A percentile compares a stretch with the other conserved stretches of the same genome.
phyloP scores from a whole-genome alignment of 1,140 invertebrate species.

The Melitaea cinxia region DNA sequence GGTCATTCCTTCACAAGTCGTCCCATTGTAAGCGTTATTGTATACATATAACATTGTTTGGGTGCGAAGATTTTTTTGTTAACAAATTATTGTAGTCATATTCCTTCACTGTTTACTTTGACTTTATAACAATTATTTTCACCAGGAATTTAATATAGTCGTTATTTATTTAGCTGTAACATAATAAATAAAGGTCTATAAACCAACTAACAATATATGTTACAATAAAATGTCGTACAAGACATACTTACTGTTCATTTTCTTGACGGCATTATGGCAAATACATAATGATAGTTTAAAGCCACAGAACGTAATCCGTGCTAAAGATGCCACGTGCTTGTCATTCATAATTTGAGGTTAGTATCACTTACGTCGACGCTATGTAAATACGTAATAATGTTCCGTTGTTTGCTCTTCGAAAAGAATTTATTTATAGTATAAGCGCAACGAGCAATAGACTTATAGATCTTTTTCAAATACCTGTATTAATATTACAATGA shows the following conservation, averaged over 20 bases:
- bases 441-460: neutral
- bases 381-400: slow-evolving; percentile 47
- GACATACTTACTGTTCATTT: slow-evolving; percentile 11
- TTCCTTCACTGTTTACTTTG: neutral
- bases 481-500: neutral
- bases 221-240: neutral
- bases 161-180: too few species aligned
- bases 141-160: too few species aligned
- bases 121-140: too few species aligned
- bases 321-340: slow-evolving; percentile 64
- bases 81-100: neutral
- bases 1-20: neutral
- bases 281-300: slow-evolving; percentile 31
- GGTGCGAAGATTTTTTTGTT: neutral
- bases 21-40: neutral
- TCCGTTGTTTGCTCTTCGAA: slow-evolving; percentile 21
- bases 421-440: neutral
- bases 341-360: slow-evolving; percentile 68
- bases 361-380: slow-evolving; percentile 48
- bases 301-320: slow-evolving; percentile 39
- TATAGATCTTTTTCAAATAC: neutral
- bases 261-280: slow-evolving; percentile 11
- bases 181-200: too few species aligned
- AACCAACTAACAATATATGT: too few species aligned
- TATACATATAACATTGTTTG: neutral